Percentiles rank a stretch among this genome's conserved stretches.
phyloP scores from a whole-genome alignment of 1,140 invertebrate genomes.

The Panagrolaimus sp. region DNA sequence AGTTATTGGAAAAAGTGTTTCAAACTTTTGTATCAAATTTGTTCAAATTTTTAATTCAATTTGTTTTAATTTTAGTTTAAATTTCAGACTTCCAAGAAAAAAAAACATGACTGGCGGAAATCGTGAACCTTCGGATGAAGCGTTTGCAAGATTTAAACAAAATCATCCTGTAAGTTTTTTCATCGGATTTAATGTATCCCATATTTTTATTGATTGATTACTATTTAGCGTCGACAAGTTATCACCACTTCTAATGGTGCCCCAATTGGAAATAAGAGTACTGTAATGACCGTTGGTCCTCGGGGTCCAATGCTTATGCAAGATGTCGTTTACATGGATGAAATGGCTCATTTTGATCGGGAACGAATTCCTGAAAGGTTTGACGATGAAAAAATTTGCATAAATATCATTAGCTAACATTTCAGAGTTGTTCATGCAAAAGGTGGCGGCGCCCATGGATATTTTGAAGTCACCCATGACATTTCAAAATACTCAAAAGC shows the following conservation, averaged over 20 bases:
- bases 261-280: slow-evolving; percentile 74
- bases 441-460: slow-evolving; percentile 74
- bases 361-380: slow-evolving; percentile 92
- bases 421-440: slow-evolving; percentile 67
- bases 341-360: slow-evolving; percentile 80
- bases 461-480: slow-evolving; percentile 88
- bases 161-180: slow-evolving; percentile 17
- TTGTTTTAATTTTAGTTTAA: no score
- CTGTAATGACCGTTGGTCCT: slow-evolving; percentile 77
- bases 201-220: no score
- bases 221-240: slow-evolving; percentile 60
- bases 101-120: no score
- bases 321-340: slow-evolving; percentile 77
- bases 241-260: slow-evolving; percentile 71
- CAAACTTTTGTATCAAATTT: no score
- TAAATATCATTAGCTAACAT: no score
- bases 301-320: slow-evolving; percentile 80
- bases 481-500: slow-evolving; percentile 79
- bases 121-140: slow-evolving; percentile 3
- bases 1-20: no score
- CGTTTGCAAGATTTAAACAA: background rate
- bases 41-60: no score
- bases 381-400: no score
- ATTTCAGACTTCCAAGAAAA: no score
- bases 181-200: no score